Percentiles rank a stretch among this genome's conserved stretches.
phyloP scores from a whole-genome alignment of 2,797 vertebrate genomes.

The Takifugu rubripes region DNA sequence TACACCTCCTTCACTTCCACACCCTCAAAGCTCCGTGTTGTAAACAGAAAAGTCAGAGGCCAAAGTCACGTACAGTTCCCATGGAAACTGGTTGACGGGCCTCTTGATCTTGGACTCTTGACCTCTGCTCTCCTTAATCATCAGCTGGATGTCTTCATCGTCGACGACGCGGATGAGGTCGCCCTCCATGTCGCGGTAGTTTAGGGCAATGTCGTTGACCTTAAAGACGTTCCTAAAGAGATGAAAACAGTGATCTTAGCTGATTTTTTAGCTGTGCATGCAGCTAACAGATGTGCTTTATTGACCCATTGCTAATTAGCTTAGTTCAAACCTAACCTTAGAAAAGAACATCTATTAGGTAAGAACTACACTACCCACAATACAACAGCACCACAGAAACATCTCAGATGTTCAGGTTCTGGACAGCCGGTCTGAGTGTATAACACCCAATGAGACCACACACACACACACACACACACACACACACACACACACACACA shows the following conservation, averaged over 20 bases:
- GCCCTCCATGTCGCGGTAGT: constrained; percentile 85
- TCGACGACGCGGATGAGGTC: constrained; percentile 89
- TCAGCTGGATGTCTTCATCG: constrained; percentile 83
- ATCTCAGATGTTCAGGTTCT: neutral
- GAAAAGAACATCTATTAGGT: no score
- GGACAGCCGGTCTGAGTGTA: no score
- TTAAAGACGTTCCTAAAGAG: constrained; percentile 80
- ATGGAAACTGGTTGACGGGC: constrained; percentile 82
- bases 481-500: no score
- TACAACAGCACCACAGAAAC: neutral
- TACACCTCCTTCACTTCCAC: neutral
- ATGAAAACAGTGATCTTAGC: neutral
- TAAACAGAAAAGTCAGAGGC: constrained; percentile 81
- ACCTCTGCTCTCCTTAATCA: constrained; percentile 77
- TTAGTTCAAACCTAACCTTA: no score
- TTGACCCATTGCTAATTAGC: no score
- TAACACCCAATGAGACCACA: no score
- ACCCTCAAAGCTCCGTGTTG: constrained; percentile 64
- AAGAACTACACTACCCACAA: no score
- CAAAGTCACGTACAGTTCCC: constrained; percentile 85
- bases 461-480: no score
- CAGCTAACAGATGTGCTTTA: neutral
- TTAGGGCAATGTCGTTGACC: constrained; percentile 79
- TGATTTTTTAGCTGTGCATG: neutral
- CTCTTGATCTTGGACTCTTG: constrained; percentile 55